These are phyloP conservation scores for Crocidura indochinensis DNA, from an alignment of 2,797 vertebrate species.

Conservation along the genomic window DNA sequence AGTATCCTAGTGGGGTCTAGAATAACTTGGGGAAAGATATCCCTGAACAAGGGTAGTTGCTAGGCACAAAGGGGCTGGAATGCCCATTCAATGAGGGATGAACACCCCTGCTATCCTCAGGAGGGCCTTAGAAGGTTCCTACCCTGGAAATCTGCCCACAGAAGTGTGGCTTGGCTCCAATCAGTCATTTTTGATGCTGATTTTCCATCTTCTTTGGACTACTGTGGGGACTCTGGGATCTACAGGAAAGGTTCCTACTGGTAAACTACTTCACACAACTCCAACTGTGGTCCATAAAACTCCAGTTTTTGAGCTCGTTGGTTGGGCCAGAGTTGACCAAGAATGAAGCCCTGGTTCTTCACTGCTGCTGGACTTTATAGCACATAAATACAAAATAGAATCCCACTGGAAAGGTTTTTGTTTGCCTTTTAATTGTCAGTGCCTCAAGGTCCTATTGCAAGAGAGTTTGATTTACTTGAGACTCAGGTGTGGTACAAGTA, in stretches of 20 bases:
- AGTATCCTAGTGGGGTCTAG: neutral
- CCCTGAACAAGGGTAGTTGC: slow-evolving; percentile 17
- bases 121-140: neutral
- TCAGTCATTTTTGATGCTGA: slow-evolving; percentile 1
- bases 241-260: neutral
- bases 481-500: neutral
- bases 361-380: neutral
- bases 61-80: neutral
- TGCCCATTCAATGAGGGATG: neutral
- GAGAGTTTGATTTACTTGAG: slow-evolving; percentile 45
- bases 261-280: neutral
- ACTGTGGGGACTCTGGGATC: slow-evolving; percentile 29
- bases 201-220: slow-evolving; percentile 43
- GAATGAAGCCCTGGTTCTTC: neutral
- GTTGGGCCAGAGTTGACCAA: neutral
- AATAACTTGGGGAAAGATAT: neutral
- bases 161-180: neutral
- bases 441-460: neutral
- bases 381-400: neutral
- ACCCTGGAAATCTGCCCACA: slow-evolving; percentile 25
- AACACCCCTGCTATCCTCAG: neutral
- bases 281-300: neutral
- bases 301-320: slow-evolving; percentile 35
- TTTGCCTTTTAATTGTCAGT: slow-evolving; percentile 1
- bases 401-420: neutral